Evolutionary conservation across 1,140 invertebrate species (phyloP), one percentile per base, ranked within the genome.

Genomic region (Papilio polytes): DNA sequence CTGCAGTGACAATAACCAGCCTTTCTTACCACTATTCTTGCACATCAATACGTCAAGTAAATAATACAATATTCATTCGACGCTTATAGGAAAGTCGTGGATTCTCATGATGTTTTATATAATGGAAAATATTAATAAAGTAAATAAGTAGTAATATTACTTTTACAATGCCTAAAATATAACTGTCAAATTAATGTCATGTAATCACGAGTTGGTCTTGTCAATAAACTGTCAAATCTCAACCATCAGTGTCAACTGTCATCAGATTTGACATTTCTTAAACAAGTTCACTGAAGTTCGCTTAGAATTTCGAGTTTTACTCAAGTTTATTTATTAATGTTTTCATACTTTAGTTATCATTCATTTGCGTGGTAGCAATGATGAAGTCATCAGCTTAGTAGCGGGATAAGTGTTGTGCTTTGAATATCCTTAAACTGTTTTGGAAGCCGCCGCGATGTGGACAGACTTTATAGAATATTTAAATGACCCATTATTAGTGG

Each of bases 401-500:
- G 74, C 59, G 51, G 63, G 15, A 13, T 78, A 59, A 76, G 31
- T 59, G 31, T 46, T 48, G 46, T 76, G 74, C 22, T 7, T 18
- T 78, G 51, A 78, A 15, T 63, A 12, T 66, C 31, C 15, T 77
- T 3, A 63, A 51, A 78, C 44, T 78, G 15, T 18, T 36, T 59
- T 63, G 36, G 51, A 74, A 78, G 15, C 26, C 36, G 31, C 18
- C 77, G 31, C 53, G 81, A 95, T 95, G 95, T 92, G 91, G 91
- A 88, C 92, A 48, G 88, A 90, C 48, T 85, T 91, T 15, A 95
- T 97, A 82, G 92, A 96, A 83, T 96, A 96, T 87, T 95, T 97
- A 74, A 97, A 97, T 86, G 96, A 97, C 89, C 96, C 97, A 1
- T 87, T 96, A 80, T 90, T 97, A 77, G 97, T 98, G 12, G 96